phyloP scores from a whole-genome alignment of 1,140 invertebrate species.

The Galleria mellonella region DNA sequence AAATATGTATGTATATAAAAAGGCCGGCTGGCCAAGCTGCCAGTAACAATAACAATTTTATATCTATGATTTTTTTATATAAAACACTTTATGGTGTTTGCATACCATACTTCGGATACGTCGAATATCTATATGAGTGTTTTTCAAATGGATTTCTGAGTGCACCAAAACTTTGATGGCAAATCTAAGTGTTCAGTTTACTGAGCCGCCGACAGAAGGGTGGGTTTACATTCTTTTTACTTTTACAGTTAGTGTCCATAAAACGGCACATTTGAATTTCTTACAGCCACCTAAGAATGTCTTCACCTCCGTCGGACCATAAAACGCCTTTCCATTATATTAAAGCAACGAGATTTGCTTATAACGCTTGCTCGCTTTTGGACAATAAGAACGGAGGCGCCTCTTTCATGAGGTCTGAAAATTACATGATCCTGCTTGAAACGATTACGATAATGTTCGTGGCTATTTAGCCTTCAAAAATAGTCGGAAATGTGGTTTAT shows the following conservation, averaged over 20 bases:
- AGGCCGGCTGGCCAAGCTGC: no score
- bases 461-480: no score
- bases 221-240: constrained; percentile 61
- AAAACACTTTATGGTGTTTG: no score
- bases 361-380: constrained; percentile 21
- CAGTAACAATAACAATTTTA: no score
- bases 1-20: no score
- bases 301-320: constrained; percentile 2
- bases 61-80: no score
- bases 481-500: no score
- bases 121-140: constrained; percentile 33
- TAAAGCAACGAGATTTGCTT: constrained; percentile 9
- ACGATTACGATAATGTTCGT: no score
- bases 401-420: no score
- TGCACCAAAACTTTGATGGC: constrained; percentile 67
- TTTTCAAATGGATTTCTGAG: constrained; percentile 75
- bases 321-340: constrained; percentile 7
- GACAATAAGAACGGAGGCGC: no score
- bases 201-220: constrained; percentile 35
- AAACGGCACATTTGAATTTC: constrained; percentile 58
- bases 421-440: no score
- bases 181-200: constrained; percentile 69
- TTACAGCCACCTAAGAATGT: constrained; percentile 9
- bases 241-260: constrained; percentile 63
- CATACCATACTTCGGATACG: no score